phyloP scores from a whole-genome alignment of 2,797 vertebrate species.

The Aulostomus chinensis region DNA sequence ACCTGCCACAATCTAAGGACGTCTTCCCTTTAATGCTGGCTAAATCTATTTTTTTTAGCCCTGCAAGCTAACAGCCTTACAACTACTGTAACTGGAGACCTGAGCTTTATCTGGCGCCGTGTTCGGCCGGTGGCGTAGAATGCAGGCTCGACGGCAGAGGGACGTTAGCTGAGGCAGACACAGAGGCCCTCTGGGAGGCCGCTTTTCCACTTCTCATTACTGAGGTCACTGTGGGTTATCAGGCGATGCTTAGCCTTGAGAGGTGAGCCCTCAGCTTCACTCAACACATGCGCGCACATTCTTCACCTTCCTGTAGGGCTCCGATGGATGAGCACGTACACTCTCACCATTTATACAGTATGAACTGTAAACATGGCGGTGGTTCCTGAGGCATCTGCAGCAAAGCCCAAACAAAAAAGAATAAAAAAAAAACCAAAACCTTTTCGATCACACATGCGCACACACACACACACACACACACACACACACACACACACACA shows the following conservation, averaged over 20 bases:
- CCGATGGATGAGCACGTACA: conserved; percentile 30
- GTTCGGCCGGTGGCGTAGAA: conserved; percentile 44
- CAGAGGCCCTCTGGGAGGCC: conserved; percentile 59
- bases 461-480: conserved; percentile 20
- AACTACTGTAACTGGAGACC: conserved; percentile 41
- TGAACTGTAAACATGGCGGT: conserved; percentile 49
- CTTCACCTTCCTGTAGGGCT: conserved; percentile 48
- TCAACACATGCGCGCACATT: conserved; percentile 52
- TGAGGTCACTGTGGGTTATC: conserved; percentile 69
- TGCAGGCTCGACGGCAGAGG: conserved; percentile 21
- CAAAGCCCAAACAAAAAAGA: conserved; percentile 43
- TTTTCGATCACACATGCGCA: conserved; percentile 17
- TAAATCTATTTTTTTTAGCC: neutral
- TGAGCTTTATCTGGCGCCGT: conserved; percentile 43
- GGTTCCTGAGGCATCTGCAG: conserved; percentile 48
- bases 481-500: conserved; percentile 15
- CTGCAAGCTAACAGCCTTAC: conserved; percentile 15
- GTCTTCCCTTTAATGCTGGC: neutral
- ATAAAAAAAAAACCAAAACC: conserved; percentile 54
- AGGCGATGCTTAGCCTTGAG: conserved; percentile 60
- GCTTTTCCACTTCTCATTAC: conserved; percentile 70
- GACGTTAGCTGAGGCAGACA: conserved; percentile 35
- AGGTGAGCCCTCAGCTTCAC: conserved; percentile 63
- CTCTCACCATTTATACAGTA: conserved; percentile 63
- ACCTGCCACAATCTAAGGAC: neutral